Evolutionary conservation across 92 coral and sea anemone genomes (phyloP).

Genomic region (Porites evermanni): DNA sequence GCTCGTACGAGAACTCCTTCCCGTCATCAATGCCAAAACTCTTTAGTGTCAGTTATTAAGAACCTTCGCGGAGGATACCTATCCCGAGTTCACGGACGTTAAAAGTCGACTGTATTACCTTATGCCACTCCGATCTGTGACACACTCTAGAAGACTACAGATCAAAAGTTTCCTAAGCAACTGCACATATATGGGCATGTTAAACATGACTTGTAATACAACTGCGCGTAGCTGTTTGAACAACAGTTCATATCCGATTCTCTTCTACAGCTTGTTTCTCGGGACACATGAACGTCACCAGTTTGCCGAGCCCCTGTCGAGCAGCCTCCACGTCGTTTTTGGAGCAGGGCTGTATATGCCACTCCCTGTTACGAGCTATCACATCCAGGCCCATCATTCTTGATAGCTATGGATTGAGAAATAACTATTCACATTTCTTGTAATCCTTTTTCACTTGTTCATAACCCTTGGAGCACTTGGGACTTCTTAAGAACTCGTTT

Average conservation of each 20-base stretch:
- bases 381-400: constrained; percentile 70
- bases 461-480: too few species aligned
- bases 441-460: too few species aligned
- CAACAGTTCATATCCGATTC: constrained; percentile 20
- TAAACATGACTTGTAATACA: neutral
- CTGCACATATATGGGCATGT: neutral
- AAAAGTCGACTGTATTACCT: too few species aligned
- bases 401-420: constrained; percentile 59
- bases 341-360: constrained; percentile 80
- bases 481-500: too few species aligned
- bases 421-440: neutral
- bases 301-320: constrained; percentile 47
- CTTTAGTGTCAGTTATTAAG: too few species aligned
- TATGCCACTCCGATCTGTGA: neutral
- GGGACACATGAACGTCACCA: constrained; percentile 20
- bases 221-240: neutral
- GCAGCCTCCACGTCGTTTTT: constrained; percentile 60
- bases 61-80: too few species aligned
- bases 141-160: neutral
- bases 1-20: too few species aligned
- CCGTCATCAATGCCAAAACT: too few species aligned
- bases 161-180: neutral
- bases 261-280: constrained; percentile 24
- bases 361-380: constrained; percentile 71
- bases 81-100: too few species aligned